Base-by-base conservation (phyloP, 2,113 vertebrate genomes). In the Lichenostomus cassidix region DNA sequence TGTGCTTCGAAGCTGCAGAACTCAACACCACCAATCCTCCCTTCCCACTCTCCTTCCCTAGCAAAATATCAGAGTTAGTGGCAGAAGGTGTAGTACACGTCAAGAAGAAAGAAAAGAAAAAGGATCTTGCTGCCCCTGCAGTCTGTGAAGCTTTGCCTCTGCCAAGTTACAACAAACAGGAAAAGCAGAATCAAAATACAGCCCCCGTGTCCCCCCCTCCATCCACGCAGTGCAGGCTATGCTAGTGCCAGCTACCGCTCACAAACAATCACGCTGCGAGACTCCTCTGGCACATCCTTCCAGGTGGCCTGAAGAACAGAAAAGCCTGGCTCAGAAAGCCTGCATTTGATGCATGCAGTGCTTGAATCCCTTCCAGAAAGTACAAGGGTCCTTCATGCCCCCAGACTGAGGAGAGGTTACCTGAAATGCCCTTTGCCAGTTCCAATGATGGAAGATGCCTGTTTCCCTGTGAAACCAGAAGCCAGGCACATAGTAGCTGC, bases 111-210 rank as follows among this genome's bases (percentile, higher is more conserved):
- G 49, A n/a, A 83, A 58, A 81, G 22, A 53, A 89, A 86, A 91
- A 63, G 19, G 44, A 65, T 80, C 74, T 65, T 33, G 37, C 84
- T 89, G 83, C 83, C 60, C 68, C 71, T 94, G 60, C 64, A 56
- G 68, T 41, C 64, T 86, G 71, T 91, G 79, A 92, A 94, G 91
- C 63, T 59, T 83, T 56, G 69, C 68, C 75, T 84, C 67, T 87
- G 80, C 86, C 92, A 91, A 94, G 71, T 65, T 83, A 95, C 58
- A 83, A 80, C 79, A 92, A 94, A 91, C 84, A 96, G 94, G 95
- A 95, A 97, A 96, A 81, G 78, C 58, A 92, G 79, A 94, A 82
- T 83, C 92, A 87, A 96, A 94, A 83, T 82, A 89, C 70, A 89
- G 77, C 55, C 83, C 58, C 74, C 78, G 41, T 10, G 11, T 47